Evolutionary conservation across 2,797 vertebrate species (phyloP).

Genomic region (Alcedo quadribrachys): DNA sequence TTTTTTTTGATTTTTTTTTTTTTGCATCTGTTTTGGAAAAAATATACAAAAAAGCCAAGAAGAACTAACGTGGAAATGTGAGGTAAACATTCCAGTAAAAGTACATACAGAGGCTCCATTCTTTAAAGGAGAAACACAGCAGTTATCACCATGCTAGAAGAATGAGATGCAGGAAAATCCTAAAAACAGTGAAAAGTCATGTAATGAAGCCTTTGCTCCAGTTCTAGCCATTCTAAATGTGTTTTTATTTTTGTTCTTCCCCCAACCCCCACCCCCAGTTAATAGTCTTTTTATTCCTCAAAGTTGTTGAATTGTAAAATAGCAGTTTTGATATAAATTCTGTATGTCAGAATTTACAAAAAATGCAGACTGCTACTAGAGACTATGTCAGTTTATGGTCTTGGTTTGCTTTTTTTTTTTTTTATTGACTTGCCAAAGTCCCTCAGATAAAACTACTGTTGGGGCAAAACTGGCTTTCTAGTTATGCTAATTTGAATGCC

Average conservation of each 20-base stretch:
- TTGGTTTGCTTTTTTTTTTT: background rate
- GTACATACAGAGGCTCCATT: conserved; percentile 73
- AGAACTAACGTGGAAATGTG: conserved; percentile 72
- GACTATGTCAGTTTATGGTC: background rate
- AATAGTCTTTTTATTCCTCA: conserved; percentile 32
- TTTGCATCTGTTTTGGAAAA: conserved; percentile 76
- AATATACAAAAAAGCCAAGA: conserved; percentile 79
- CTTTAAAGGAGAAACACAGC: conserved; percentile 69
- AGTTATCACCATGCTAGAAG: conserved; percentile 80
- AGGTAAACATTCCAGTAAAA: conserved; percentile 77
- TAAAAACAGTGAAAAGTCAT: conserved; percentile 67
- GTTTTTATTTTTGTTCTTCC: background rate
- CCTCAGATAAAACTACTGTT: background rate
- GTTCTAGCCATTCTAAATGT: conserved; percentile 9
- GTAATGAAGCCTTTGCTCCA: conserved; percentile 61
- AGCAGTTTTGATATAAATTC: conserved; percentile 74
- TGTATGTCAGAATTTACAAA: conserved; percentile 69
- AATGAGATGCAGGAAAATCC: conserved; percentile 75
- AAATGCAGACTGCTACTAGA: conserved; percentile 45
- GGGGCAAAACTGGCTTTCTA: background rate
- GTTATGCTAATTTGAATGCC: background rate
- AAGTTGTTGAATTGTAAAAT: conserved; percentile 73
- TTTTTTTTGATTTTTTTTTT: too few species aligned
- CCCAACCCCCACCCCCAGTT: too few species aligned
- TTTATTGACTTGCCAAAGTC: background rate